These are phyloP conservation scores for Chlorodrepanis virens DNA, from an alignment of 2,113 vertebrate genomes.

Conservation along the genomic window DNA sequence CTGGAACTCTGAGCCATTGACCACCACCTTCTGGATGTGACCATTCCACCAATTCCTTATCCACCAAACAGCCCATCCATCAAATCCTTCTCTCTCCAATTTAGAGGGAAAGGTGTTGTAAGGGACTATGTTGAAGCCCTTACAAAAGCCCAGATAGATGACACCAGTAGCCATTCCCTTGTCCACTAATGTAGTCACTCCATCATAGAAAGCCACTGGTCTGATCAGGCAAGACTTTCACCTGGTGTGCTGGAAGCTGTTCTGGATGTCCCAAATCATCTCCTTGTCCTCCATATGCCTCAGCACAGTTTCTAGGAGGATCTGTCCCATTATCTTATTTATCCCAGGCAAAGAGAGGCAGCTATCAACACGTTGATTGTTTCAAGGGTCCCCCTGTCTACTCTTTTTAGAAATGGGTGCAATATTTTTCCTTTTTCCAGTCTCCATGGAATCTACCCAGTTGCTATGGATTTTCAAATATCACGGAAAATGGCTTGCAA, in stretches of 20 bases:
- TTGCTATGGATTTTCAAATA: neutral
- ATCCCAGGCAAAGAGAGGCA: neutral
- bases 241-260: neutral
- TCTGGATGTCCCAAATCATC: neutral
- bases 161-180: neutral
- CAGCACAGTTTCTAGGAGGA: neutral
- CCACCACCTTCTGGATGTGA: neutral
- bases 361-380: neutral
- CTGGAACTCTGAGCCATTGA: neutral
- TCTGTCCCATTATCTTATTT: neutral
- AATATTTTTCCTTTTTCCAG: neutral
- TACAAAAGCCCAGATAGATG: neutral
- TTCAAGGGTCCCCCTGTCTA: neutral
- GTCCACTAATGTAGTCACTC: neutral
- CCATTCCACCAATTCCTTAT: neutral
- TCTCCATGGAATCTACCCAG: neutral
- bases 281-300: neutral
- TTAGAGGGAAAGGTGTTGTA: neutral
- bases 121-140: neutral
- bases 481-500: neutral
- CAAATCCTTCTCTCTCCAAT: neutral
- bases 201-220: neutral
- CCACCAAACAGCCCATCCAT: neutral
- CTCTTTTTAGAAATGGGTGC: neutral
- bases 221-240: neutral